Evolutionary conservation across 1,140 invertebrate genomes (phyloP), one percentile per base, ranked within the genome.

Genomic region (Zaprionus camerounensis): DNA sequence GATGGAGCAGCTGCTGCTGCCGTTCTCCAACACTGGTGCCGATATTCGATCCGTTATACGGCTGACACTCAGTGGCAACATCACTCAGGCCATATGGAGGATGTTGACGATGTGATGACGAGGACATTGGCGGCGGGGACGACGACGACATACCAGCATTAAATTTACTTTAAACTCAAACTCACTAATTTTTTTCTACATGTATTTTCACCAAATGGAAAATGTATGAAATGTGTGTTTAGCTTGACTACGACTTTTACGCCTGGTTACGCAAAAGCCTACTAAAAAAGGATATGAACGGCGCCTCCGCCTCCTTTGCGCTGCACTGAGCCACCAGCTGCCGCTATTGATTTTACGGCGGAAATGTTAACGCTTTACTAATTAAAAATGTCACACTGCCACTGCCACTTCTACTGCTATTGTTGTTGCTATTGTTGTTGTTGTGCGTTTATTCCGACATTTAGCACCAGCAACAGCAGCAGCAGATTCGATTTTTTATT

Each of bases 201-300:
- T 46, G 7, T 76, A 51, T 26, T 38, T 51, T 62, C 56, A 56
- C 17, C 17, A 64, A 51, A 57, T 34, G 36, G 13, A 17, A 22
- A 44, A 46, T 46, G 17, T 67, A 13, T 22, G 20, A n/a, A 44
- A 44, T 44, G 17, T 64, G 13, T 22, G 20, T 74, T 61, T 51
- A 38, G 17, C 59, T 58, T 28, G 31, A 49, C 15, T 24, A 13
- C 38, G 28, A 46, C 28, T 22, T 61, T 66, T 71, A 46, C 41
- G 51, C 31, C 5, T 76, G 63, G 66, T 88, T 81, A 84, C 63
- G 71, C 84, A 87, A 87, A 76, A 73, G 74, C 78, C 74, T 88
- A 68, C 84, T 76, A 58, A 51, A 56, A 56, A 24, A 46, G 63
- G 38, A 51, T 49, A 58, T 24, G 11, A 24, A 17, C 61, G 28